These are phyloP conservation scores for Enteromius radiatus DNA, from an alignment of 2,797 vertebrate species.

Conservation along the genomic window DNA sequence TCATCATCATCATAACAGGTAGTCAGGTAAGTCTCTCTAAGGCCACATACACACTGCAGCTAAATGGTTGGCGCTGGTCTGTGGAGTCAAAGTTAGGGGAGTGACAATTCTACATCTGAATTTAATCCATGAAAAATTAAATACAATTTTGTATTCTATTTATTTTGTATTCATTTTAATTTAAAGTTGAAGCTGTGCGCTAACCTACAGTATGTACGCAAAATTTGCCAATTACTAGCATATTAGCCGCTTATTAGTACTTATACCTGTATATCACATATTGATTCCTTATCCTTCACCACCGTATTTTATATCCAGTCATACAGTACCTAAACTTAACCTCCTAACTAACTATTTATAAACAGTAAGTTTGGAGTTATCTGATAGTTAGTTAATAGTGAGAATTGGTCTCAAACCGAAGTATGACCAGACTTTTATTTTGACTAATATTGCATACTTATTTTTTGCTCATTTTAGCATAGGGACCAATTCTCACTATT, in stretches of 20 bases:
- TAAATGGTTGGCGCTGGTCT: background rate
- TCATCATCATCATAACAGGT: slow-evolving; percentile 42
- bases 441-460: background rate
- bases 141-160: background rate
- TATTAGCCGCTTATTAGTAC: background rate
- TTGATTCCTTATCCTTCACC: background rate
- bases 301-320: background rate
- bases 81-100: background rate
- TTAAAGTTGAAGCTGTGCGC: background rate
- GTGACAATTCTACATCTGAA: background rate
- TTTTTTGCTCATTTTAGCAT: background rate
- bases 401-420: background rate
- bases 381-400: background rate
- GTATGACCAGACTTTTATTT: background rate
- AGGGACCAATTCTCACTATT: background rate
- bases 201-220: background rate
- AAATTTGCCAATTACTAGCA: background rate
- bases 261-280: background rate
- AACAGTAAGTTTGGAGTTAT: background rate
- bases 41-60: background rate
- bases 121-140: background rate
- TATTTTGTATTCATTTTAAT: too few species aligned
- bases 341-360: background rate
- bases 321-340: background rate
- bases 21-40: slow-evolving; percentile 20